phyloP scores from a whole-genome alignment of 2,113 vertebrate genomes.

The Gambusia affinis region DNA sequence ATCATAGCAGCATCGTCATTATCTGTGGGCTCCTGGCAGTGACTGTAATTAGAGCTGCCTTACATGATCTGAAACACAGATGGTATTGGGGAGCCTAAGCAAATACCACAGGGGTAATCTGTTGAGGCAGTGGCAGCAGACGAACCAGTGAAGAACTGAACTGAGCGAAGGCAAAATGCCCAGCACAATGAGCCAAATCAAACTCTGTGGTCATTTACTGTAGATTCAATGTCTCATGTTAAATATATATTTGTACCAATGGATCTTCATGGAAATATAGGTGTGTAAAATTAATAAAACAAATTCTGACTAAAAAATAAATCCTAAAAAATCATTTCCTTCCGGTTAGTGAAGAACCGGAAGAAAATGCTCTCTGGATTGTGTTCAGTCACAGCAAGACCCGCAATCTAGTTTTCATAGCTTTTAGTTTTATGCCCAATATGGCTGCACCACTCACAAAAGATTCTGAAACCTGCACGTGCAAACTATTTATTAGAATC shows the following conservation, averaged over 20 bases:
- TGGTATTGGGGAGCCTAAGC: slow-evolving; percentile 68
- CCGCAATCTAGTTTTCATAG: not conserved
- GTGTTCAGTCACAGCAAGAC: not conserved
- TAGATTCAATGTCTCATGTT: too few species aligned
- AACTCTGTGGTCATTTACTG: slow-evolving; percentile 1
- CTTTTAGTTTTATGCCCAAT: too few species aligned
- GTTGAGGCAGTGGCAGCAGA: slow-evolving; percentile 48
- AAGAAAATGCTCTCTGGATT: not conserved
- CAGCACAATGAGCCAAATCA: not conserved
- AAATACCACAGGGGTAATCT: slow-evolving; percentile 66
- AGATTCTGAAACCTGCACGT: too few species aligned
- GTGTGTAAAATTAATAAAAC: not conserved
- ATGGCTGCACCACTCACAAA: too few species aligned
- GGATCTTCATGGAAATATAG: too few species aligned
- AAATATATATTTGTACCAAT: too few species aligned
- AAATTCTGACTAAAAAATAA: not conserved
- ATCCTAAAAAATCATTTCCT: too few species aligned
- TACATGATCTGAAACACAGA: slow-evolving; percentile 77
- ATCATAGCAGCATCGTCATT: slow-evolving; percentile 76
- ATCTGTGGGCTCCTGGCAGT: slow-evolving; percentile 66
- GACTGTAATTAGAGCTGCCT: slow-evolving; percentile 71
- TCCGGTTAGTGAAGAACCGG: too few species aligned
- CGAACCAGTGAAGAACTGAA: slow-evolving; percentile 67
- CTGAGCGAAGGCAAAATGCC: slow-evolving; percentile 47
- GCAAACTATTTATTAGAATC: too few species aligned